Evolutionary conservation across 1,140 invertebrate species (phyloP), one percentile per base, ranked within the genome.

Genomic region (Zaprionus kolodkinae): DNA sequence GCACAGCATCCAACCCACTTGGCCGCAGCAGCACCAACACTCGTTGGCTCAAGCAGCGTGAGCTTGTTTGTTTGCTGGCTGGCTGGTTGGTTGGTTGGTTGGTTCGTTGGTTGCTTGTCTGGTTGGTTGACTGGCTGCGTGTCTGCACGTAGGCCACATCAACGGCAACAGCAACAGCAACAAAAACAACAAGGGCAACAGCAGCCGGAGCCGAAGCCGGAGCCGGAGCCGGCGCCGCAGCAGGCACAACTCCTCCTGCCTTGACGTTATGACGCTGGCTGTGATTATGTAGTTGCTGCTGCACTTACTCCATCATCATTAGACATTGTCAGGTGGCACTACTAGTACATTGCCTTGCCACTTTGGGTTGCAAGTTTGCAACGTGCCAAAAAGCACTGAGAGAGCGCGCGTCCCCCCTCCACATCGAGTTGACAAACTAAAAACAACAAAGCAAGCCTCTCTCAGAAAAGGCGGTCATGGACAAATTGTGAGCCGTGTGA

Each of bases 61-160:
- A 63, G 80, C 56, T 80, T 84, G 84, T 88, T 87, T 84, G 84
- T 80, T 89, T 78, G 78, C 76, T 75, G 81, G 77, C 71, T 79
- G 56, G 69, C 69, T 65, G 61, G 65, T 45, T 74, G 65, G 63
- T 60, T 66, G 38, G 43, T 21, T 21, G 27, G 27, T 30, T 30
- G 27, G 27, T 30, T 30, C 27, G 27, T 33, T 70, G 72, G 35
- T 55, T 82, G 54, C 59, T 67, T 69, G 79, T 25, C 33, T 81
- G 73, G 33, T 40, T 81, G 73, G 69, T 62, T 64, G 40, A 54
- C 43, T 67, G 72, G n/a, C 67, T 86, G 83, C 83, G 76, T 86
- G 75, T 70, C 76, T 79, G 54, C 79, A 86, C 83, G 57, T 67
- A 76, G 65, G 61, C 57, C 67, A 68, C 45, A 72, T 57, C 21